Conservation (phyloP, 2,888 invertebrate genomes). For the Drosophila setosimentum region DNA sequence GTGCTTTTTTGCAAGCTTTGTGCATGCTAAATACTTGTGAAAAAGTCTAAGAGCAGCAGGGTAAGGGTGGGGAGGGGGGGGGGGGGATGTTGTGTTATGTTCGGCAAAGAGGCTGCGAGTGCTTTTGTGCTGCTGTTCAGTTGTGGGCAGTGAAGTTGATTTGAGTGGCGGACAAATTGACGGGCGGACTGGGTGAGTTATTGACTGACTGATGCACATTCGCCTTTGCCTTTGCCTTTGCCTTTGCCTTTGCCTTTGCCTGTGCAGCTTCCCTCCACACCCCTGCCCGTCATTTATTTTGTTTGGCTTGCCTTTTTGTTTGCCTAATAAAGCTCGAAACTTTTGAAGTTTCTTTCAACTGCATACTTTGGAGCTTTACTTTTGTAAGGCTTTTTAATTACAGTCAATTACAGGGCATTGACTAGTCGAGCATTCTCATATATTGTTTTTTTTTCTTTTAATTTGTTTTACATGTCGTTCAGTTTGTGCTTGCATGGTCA, state of each 20-base stretch:
- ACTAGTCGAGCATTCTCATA: slow-evolving; percentile 1
- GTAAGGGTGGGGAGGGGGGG: background rate
- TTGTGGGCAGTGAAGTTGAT: slow-evolving; percentile 69
- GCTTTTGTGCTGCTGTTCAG: slow-evolving; percentile 46
- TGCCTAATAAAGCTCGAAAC: background rate
- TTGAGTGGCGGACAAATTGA: slow-evolving; percentile 50
- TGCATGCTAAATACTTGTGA: slow-evolving; percentile 70
- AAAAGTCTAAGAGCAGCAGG: slow-evolving; percentile 39
- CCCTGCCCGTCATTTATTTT: background rate
- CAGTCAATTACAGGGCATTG: background rate
- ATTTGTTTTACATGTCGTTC: slow-evolving; percentile 77
- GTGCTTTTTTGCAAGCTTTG: slow-evolving; percentile 63
- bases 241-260: slow-evolving; percentile 60
- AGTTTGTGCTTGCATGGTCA: slow-evolving; percentile 4
- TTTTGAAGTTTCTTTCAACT: background rate
- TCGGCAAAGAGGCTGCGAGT: slow-evolving; percentile 9
- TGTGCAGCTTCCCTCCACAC: background rate
- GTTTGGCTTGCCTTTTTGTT: background rate
- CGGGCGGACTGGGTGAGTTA: slow-evolving; percentile 22
- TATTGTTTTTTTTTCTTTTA: slow-evolving; percentile 47
- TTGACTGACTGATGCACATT: slow-evolving; percentile 53
- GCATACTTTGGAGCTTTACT: background rate
- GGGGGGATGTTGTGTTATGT: background rate
- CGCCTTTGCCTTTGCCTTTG: slow-evolving; percentile 58
- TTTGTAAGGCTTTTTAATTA: background rate